Conservation (phyloP, 2,113 vertebrate species). For the Dryoscopus gambensis region DNA sequence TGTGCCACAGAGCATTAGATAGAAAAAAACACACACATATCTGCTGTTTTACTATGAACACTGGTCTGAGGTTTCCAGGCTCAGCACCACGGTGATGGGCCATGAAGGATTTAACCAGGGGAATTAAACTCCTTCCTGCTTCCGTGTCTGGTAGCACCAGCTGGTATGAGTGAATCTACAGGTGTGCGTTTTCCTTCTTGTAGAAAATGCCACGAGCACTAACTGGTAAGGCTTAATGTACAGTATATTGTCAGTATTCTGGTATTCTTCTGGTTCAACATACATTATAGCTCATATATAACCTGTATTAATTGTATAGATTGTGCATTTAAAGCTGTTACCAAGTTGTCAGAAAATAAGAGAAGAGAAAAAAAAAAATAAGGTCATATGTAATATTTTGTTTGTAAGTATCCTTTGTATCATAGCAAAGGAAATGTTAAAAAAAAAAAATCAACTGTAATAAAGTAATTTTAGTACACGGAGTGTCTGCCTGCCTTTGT, state of each 20-base stretch:
- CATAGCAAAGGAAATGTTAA: conserved; percentile 95
- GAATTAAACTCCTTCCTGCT: conserved; percentile 54
- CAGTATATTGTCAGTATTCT: conserved; percentile 96
- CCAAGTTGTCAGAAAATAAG: conserved; percentile 89
- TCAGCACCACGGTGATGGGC: conserved; percentile 59
- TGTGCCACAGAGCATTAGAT: conserved; percentile 36
- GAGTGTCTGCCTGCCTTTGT: conserved; percentile 63
- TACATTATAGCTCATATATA: conserved; percentile 96
- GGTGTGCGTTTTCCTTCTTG: conserved; percentile 76
- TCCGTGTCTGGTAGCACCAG: conserved; percentile 64
- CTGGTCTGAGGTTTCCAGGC: conserved; percentile 68
- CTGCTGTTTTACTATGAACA: conserved; percentile 60
- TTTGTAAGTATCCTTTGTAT: conserved; percentile 99
- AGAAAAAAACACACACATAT: conserved; percentile 32
- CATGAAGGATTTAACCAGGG: conserved; percentile 35
- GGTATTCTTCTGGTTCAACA: conserved; percentile 87
- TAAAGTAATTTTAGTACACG: conserved; percentile 99
- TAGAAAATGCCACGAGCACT: conserved; percentile 75
- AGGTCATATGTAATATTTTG: conserved; percentile 97
- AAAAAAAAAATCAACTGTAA: conserved; percentile 93
- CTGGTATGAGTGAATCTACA: conserved; percentile 73
- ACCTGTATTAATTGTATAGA: conserved; percentile 99
- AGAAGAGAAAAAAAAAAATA: conserved; percentile 83
- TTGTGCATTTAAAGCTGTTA: conserved; percentile 94
- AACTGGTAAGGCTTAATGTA: conserved; percentile 86